Percentiles rank a stretch among this genome's conserved stretches.
Conservation (phyloP, 2,888 invertebrate genomes). For the Plusia festucae region DNA sequence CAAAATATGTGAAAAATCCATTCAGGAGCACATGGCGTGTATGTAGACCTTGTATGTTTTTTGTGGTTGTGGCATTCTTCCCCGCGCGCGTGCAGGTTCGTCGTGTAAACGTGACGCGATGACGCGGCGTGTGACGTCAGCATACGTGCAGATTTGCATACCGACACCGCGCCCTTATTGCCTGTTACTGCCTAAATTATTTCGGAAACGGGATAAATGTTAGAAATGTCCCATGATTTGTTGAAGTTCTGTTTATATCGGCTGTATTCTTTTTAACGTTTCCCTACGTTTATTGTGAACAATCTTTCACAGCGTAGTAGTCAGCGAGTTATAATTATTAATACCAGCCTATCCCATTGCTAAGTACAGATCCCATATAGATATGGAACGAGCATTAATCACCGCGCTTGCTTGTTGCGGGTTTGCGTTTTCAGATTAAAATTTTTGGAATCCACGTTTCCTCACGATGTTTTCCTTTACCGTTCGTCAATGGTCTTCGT, state of each 20-base stretch:
- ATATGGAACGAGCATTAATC: no score
- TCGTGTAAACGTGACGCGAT: slow-evolving; percentile 42
- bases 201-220: slow-evolving; percentile 24
- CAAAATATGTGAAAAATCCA: not conserved
- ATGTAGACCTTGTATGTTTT: slow-evolving; percentile 15
- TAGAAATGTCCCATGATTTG: slow-evolving; percentile 20
- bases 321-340: no score
- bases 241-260: slow-evolving; percentile 12
- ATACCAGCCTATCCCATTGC: no score
- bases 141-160: slow-evolving; percentile 50
- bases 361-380: no score
- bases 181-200: slow-evolving; percentile 51
- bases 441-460: no score
- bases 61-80: rapidly evolving
- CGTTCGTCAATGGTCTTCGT: no score
- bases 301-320: no score
- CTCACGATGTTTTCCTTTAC: no score
- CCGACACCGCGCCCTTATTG: slow-evolving; percentile 36
- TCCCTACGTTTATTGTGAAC: no score
- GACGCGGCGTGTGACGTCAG: slow-evolving; percentile 43
- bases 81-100: slow-evolving; percentile 32
- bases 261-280: not conserved
- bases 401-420: no score
- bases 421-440: no score
- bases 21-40: not conserved